Percentiles rank a stretch among this genome's conserved stretches.
These are phyloP conservation scores for Drosophila bocki DNA, from an alignment of 1,140 invertebrate genomes.

Conservation along the genomic window DNA sequence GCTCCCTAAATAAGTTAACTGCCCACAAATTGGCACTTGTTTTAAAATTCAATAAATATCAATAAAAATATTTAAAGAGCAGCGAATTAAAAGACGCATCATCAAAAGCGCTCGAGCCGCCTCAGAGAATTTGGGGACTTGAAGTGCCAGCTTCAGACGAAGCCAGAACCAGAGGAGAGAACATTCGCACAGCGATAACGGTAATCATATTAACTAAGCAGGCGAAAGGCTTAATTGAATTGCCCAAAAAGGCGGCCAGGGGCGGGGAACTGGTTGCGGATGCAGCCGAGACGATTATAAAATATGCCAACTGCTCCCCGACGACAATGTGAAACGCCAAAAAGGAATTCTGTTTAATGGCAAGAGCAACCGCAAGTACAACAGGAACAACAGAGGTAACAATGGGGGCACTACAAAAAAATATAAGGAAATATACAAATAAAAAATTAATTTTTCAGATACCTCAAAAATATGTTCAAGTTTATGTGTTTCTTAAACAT, in stretches of 20 bases:
- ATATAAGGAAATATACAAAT: neutral
- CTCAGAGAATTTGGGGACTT: constrained; percentile 12
- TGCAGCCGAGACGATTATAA: constrained; percentile 60
- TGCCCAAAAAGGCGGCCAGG: constrained; percentile 54
- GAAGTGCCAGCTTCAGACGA: constrained; percentile 3
- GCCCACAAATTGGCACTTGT: constrained; percentile 52
- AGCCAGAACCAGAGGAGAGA: constrained; percentile 1
- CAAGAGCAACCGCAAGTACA: constrained; percentile 28
- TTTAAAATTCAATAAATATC: constrained; percentile 77
- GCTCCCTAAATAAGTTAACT: constrained; percentile 46
- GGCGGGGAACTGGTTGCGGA: constrained; percentile 50
- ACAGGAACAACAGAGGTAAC: constrained; percentile 15
- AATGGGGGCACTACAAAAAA: constrained; percentile 17
- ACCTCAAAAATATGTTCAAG: neutral
- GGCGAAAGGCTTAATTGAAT: constrained; percentile 70
- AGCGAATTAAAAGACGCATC: constrained; percentile 40
- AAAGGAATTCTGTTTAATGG: constrained; percentile 71
- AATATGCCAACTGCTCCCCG: constrained; percentile 58
- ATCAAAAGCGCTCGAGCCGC: constrained; percentile 57
- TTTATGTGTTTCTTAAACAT: neutral
- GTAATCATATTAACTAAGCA: constrained; percentile 74
- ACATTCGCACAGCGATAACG: constrained; percentile 42
- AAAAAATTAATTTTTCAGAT: neutral
- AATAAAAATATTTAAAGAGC: constrained; percentile 62
- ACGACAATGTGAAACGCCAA: constrained; percentile 72